Conservation (phyloP, 1,140 invertebrate species). For the Heliconius melpomene region DNA sequence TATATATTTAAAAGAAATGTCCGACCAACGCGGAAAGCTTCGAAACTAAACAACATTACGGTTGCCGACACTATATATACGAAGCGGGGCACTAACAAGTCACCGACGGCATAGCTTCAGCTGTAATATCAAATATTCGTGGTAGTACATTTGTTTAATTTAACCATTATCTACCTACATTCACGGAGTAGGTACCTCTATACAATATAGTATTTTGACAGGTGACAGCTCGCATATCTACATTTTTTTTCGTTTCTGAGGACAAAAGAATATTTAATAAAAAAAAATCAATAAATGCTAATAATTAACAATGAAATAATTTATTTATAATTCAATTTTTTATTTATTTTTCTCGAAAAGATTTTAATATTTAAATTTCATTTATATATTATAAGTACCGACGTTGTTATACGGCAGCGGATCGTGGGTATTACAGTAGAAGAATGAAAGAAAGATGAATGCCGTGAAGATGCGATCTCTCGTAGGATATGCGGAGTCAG, state of each 20-base stretch:
- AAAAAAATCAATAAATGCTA: too few relatives aligned
- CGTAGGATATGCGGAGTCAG: too few relatives aligned
- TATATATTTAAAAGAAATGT: neutral
- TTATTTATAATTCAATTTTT: too few relatives aligned
- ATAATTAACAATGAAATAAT: too few relatives aligned
- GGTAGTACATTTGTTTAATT: neutral
- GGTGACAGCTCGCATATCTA: neutral
- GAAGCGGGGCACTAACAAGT: neutral
- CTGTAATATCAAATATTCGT: slow-evolving; percentile 6
- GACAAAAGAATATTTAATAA: neutral
- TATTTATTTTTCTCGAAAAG: too few relatives aligned
- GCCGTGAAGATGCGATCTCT: too few relatives aligned
- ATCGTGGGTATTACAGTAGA: too few relatives aligned
- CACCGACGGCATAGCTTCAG: slow-evolving; percentile 15
- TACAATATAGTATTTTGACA: neutral
- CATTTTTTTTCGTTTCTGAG: neutral
- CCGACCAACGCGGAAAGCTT: neutral
- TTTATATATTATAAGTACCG: too few relatives aligned
- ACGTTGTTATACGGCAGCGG: too few relatives aligned
- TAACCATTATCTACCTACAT: slow-evolving; percentile 13
- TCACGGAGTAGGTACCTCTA: neutral
- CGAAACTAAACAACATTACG: slow-evolving; percentile 25
- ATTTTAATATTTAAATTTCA: too few relatives aligned
- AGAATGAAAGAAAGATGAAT: too few relatives aligned
- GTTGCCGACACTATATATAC: slow-evolving; percentile 15